A percentile compares a stretch with the other conserved stretches of the same genome.
Conservation (phyloP, 2,797 vertebrate genomes). For the Tinamus major region DNA sequence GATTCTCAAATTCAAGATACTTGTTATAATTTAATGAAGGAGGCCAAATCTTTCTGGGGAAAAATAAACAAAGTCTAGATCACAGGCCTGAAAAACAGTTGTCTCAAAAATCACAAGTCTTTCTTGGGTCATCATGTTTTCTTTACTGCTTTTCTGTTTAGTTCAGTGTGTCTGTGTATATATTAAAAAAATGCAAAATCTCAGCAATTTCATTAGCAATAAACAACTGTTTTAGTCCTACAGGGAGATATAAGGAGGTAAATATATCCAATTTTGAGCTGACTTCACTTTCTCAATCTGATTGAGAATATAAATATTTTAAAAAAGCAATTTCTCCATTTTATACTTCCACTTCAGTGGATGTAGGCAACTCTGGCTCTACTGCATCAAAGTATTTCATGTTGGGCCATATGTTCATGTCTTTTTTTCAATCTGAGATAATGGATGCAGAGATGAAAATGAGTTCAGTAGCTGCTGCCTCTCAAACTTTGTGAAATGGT, state of each 20-base stretch:
- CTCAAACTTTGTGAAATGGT: accelerated
- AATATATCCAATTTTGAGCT: neutral
- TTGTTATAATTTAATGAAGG: neutral
- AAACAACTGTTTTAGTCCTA: neutral
- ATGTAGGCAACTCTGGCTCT: accelerated
- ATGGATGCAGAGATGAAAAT: neutral
- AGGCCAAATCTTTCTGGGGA: neutral
- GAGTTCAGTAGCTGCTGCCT: neutral
- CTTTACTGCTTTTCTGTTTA: neutral
- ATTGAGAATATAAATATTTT: neutral
- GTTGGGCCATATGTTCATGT: accelerated
- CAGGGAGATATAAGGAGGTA: neutral
- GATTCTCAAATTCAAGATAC: neutral
- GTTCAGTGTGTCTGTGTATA: neutral
- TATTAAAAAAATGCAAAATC: neutral
- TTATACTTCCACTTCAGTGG: neutral
- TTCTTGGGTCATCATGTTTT: neutral
- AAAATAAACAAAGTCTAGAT: neutral
- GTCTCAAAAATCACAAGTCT: neutral
- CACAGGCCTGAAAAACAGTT: neutral
- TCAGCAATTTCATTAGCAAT: slow-evolving; percentile 2
- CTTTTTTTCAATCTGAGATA: neutral
- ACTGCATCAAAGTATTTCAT: neutral
- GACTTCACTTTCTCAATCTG: neutral
- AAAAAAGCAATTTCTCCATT: neutral